phyloP scores from a whole-genome alignment of 1,140 invertebrate species.

The Drosophila tropicalis region DNA sequence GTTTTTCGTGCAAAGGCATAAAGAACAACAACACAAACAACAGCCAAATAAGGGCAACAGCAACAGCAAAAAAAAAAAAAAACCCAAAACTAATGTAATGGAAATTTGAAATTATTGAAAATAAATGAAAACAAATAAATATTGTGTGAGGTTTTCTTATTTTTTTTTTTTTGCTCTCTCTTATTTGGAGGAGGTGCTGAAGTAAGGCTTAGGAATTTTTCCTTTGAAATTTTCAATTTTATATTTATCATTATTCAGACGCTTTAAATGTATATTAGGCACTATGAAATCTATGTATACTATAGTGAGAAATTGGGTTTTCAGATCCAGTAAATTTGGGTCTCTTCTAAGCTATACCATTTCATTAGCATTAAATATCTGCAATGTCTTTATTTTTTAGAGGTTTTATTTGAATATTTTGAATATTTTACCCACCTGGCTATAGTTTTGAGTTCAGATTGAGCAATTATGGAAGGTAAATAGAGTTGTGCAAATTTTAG shows the following conservation, averaged over 20 bases:
- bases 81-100: constrained; percentile 76
- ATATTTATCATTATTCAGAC: constrained; percentile 1
- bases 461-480: too few relatives aligned
- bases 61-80: constrained; percentile 14
- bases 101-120: constrained; percentile 81
- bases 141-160: constrained; percentile 41
- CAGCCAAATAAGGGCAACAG: background rate
- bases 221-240: constrained; percentile 9
- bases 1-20: constrained; percentile 75
- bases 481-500: too few relatives aligned
- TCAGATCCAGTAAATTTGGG: too few relatives aligned
- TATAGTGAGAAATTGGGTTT: too few relatives aligned
- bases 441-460: too few relatives aligned
- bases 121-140: constrained; percentile 82
- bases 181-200: constrained; percentile 43
- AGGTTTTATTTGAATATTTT: too few relatives aligned
- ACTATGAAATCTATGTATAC: too few relatives aligned
- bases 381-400: too few relatives aligned
- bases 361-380: too few relatives aligned
- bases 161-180: background rate
- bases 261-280: background rate
- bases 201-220: constrained; percentile 59
- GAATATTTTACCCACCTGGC: too few relatives aligned
- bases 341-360: too few relatives aligned
- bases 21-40: constrained; percentile 55